Evolutionary conservation across 2,888 invertebrate genomes (phyloP).

Genomic region (Julus scanicus): DNA sequence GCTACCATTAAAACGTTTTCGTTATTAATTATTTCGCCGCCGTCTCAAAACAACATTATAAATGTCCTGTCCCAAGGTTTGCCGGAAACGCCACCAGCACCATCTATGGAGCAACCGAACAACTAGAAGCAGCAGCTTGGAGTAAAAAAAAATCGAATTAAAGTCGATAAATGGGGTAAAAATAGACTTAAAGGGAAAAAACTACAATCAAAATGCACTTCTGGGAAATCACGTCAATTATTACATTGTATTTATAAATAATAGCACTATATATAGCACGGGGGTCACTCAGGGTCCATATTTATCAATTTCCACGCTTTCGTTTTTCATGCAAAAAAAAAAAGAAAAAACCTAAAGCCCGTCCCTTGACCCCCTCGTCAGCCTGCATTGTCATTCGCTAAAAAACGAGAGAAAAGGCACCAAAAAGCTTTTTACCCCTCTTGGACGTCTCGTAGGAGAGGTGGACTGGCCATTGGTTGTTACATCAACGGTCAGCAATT

Average conservation of each 20-base stretch:
- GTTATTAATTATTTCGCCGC: slow-evolving; percentile 31
- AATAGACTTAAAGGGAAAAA: neutral
- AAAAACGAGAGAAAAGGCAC: neutral
- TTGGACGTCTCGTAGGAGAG: slow-evolving; percentile 27
- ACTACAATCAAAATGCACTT: neutral
- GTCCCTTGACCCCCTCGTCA: slow-evolving; percentile 28
- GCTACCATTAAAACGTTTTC: neutral
- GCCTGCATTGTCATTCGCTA: slow-evolving; percentile 27
- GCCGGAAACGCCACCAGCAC: neutral
- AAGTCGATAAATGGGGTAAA: neutral
- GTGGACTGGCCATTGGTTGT: slow-evolving; percentile 12
- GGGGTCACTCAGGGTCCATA: neutral
- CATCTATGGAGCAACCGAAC: neutral
- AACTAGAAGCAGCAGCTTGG: neutral
- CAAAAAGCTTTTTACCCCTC: slow-evolving; percentile 32
- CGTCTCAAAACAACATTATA: neutral
- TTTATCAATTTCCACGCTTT: slow-evolving; percentile 39
- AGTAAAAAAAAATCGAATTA: neutral
- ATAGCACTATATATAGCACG: slow-evolving; percentile 1
- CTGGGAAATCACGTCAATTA: neutral
- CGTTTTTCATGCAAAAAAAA: neutral
- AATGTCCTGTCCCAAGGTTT: neutral
- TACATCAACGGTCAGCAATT: slow-evolving; percentile 6
- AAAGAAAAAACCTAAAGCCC: neutral
- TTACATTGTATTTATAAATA: neutral